Base-by-base conservation (phyloP, 2,113 vertebrate species). In the Romanogobio albipinnatus region DNA sequence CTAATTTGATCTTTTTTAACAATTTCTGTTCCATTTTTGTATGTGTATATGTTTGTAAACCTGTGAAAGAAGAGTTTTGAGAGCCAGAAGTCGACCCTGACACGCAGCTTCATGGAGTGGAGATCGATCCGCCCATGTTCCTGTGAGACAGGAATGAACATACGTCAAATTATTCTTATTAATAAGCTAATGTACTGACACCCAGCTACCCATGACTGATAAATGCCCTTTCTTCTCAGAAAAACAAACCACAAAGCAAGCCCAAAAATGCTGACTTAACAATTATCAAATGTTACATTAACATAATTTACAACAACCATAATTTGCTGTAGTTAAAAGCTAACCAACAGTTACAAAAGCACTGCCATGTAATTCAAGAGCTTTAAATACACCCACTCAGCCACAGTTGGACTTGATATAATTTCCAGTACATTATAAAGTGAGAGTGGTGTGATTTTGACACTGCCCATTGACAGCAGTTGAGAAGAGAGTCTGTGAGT, bases 61-160 rank as follows among this genome's bases (percentile, higher is more conserved):
- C 97, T 99, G 97, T 56, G 96, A 95, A 84, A 99, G 90, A 83
- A 99, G 94, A 74, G 97, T 99, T 91, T 94, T 96, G 51, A 99
- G 93, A 58, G 96, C 96, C 64, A 99, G 96, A 70, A 99, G 96
- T 58, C 97, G 96, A 84, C 98, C 98, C 92, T 99, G 97, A 88
- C 96, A 96, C 24, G 98, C 98, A 76, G 97, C 98, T 91, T 99
- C 98, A 89, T 99, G 98, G 10, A 99, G 94, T 29, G 97, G 98
- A 81, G 97, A 98, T 39, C 97, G 94, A 90, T 99, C 98, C 84
- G 97, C 98, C 97, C 97, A 99, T 51, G 98, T 98, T 75, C 98
- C 98, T 99, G 87, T 43, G 81, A 83, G 17, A 81, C 17, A 14
- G 59, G 29, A 68, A 85, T 82, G 81, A 84, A 79, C 66, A 86